A percentile compares a stretch with the other conserved stretches of the same genome.
Evolutionary conservation across 2,113 vertebrate species (phyloP).

Genomic region (Siphamia tubifer): DNA sequence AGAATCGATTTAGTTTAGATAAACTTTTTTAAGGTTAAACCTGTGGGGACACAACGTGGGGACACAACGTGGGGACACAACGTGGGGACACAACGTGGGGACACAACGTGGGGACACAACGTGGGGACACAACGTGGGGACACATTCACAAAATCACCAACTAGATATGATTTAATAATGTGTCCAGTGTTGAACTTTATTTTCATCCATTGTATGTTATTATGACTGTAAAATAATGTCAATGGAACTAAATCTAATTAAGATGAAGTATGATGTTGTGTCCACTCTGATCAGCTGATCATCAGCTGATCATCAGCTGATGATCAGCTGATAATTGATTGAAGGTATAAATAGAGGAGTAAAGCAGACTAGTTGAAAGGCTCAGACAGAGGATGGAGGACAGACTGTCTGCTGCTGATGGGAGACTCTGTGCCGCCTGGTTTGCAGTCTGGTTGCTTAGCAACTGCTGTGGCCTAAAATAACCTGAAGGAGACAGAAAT

Average conservation of each 20-base stretch:
- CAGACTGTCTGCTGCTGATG: conserved; percentile 70
- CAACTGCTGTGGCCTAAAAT: conserved; percentile 75
- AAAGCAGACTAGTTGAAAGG: neutral
- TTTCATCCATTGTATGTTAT: no score
- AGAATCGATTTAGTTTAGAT: no score
- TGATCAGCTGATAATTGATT: neutral
- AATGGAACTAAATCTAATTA: neutral
- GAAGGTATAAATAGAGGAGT: neutral
- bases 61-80: no score
- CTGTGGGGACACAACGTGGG: no score
- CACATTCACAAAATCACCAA: no score
- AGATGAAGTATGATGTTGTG: neutral
- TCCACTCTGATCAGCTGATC: neutral
- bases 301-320: neutral
- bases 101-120: no score
- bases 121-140: no score
- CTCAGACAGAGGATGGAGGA: conserved; percentile 41
- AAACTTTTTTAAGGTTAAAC: no score
- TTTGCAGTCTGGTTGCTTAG: conserved; percentile 76
- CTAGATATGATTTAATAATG: no score
- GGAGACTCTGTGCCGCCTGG: conserved; percentile 68
- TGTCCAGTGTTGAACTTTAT: no score
- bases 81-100: no score
- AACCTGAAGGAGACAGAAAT: conserved; percentile 74
- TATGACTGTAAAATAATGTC: no score